Conservation (phyloP, 2,113 vertebrate genomes). For the Oxyura jamaicensis region DNA sequence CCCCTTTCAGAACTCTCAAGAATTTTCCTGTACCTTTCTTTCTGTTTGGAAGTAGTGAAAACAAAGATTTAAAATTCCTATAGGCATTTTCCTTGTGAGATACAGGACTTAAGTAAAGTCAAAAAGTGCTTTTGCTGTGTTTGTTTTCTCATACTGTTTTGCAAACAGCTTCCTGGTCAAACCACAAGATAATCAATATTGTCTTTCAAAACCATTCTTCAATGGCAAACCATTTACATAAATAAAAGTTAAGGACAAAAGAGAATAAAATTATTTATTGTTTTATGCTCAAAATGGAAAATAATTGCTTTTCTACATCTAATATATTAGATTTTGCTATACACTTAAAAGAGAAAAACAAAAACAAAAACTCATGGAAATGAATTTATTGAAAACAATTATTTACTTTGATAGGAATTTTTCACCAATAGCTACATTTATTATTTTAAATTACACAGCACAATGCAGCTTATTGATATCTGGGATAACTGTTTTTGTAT, state of each 20-base stretch:
- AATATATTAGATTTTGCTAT: background rate
- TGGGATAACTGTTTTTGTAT: background rate
- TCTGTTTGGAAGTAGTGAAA: background rate
- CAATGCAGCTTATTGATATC: background rate
- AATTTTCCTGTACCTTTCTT: background rate
- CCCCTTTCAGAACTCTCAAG: background rate
- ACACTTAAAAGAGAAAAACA: background rate
- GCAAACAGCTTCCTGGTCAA: background rate
- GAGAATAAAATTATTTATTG: background rate
- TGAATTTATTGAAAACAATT: background rate
- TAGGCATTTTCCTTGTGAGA: background rate
- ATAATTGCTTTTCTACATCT: background rate
- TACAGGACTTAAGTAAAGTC: background rate
- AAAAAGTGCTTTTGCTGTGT: constrained; percentile 6
- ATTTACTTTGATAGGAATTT: background rate
- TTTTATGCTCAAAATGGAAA: constrained; percentile 1
- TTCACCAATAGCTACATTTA: background rate
- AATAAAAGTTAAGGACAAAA: constrained; percentile 24
- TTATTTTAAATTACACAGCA: background rate
- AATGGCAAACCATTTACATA: constrained; percentile 26
- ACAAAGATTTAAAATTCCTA: background rate
- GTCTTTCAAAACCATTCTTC: constrained; percentile 20
- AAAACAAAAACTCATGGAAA: background rate
- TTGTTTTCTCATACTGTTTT: background rate
- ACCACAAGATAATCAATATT: constrained; percentile 13